Evolutionary conservation across 2,113 vertebrate genomes (phyloP), one percentile per base, ranked within the genome.

Genomic region (Guaruba guarouba): DNA sequence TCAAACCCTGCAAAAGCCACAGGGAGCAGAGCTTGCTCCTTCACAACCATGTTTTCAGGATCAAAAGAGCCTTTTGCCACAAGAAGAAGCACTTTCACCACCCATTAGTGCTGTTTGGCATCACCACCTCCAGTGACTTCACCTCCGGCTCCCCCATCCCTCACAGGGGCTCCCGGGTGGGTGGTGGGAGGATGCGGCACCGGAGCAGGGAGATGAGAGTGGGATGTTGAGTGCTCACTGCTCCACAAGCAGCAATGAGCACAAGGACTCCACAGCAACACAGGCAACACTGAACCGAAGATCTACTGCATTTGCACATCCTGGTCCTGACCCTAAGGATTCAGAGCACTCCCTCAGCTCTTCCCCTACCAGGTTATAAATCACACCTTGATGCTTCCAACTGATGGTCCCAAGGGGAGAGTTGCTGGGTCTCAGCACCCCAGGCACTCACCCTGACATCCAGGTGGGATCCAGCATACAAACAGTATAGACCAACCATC

Each of bases 361-460:
- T 9, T 39, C 10, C 8, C 9, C 9, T 22, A 17, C 16, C 48
- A 7, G 3, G 10, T 33, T 20, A 70, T 11, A 69, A 57, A 63
- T 54, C 57, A 6, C 3, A 0, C 10, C 10, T 25, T 18, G 2
- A 11, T 17, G 15, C 44, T 49, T 52, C 0, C 0, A 59, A 24
- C 6, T 4, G 6, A 6, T 0, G 8, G 37, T 39, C 28, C 39
- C 76, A 37, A 25, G 67, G 68, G 11, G 63, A 33, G 37, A 54
- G 3, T 0, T 27, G 51, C 25, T 2, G 8, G n/a, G 11, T 86
- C 24, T 23, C 61, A 57, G 66, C 51, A 55, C 43, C 48, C 29
- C 0, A 0, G 10, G 24, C 70, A 82, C 76, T n/a, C 71, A 71
- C 15, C 69, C 41, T 5, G 51, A 28, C 4, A 2, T 13, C 9